These are phyloP conservation scores for Heliconius ethilla DNA, from an alignment of 2,888 invertebrate species.

Conservation along the genomic window DNA sequence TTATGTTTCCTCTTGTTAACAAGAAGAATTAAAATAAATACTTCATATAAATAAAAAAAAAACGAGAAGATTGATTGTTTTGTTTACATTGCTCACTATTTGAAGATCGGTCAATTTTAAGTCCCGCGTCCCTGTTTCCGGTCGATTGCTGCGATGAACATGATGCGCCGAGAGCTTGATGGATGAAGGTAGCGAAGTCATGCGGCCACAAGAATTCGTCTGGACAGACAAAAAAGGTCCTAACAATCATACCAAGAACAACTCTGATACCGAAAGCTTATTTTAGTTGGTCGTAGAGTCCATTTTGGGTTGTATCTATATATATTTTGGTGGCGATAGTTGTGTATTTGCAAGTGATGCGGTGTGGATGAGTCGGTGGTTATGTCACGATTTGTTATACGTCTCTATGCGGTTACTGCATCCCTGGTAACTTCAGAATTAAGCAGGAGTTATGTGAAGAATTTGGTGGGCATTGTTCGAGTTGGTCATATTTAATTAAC, in stretches of 20 bases:
- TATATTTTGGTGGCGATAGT: slow-evolving; percentile 13
- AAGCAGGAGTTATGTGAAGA: slow-evolving; percentile 76
- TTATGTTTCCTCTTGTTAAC: not conserved
- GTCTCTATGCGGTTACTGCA: slow-evolving; percentile 71
- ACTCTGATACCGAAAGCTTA: slow-evolving; percentile 41
- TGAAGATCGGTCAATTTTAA: slow-evolving; percentile 59
- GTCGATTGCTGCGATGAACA: slow-evolving; percentile 74
- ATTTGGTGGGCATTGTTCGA: slow-evolving; percentile 51
- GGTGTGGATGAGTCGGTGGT: slow-evolving; percentile 62
- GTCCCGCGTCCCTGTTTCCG: slow-evolving; percentile 70
- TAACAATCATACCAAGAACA: slow-evolving; percentile 26
- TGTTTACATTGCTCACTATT: slow-evolving; percentile 48
- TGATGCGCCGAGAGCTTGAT: slow-evolving; percentile 78
- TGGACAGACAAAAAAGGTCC: slow-evolving; percentile 55
- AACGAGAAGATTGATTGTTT: slow-evolving; percentile 47
- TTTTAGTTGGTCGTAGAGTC: slow-evolving; percentile 52
- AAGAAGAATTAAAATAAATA: not conserved
- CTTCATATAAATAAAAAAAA: not conserved
- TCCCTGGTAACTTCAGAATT: slow-evolving; percentile 48
- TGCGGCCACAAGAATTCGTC: slow-evolving; percentile 71
- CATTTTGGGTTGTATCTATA: slow-evolving; percentile 36
- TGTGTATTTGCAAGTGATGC: slow-evolving; percentile 38
- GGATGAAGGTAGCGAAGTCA: slow-evolving; percentile 75
- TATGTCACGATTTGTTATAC: slow-evolving; percentile 82
- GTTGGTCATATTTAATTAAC: slow-evolving; percentile 5